phyloP scores from a whole-genome alignment of 2,113 vertebrate genomes.

The Panthera leo region DNA sequence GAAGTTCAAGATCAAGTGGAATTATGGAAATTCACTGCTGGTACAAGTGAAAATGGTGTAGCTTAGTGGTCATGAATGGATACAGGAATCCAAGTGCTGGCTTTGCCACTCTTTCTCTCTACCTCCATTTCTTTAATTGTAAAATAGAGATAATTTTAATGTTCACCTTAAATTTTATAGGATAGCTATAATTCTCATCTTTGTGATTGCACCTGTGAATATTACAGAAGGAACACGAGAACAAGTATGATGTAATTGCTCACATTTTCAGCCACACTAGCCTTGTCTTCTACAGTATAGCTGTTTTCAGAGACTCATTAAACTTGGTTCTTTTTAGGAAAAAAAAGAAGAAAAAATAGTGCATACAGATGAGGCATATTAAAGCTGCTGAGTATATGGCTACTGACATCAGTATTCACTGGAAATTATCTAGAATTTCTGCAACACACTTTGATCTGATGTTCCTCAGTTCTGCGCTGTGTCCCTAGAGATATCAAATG shows the following conservation, averaged over 20 bases:
- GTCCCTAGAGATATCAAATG: not conserved
- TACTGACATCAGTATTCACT: not conserved
- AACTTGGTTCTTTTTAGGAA: not conserved
- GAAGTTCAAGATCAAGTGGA: not conserved
- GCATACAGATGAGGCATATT: not conserved
- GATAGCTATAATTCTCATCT: not conserved
- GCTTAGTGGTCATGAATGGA: not conserved
- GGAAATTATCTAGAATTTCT: not conserved
- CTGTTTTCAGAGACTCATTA: not conserved
- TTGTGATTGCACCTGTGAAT: not conserved
- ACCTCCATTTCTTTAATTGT: not conserved
- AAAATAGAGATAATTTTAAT: not conserved
- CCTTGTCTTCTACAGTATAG: not conserved
- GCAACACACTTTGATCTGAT: not conserved
- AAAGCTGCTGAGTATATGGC: not conserved
- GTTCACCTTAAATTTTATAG: not conserved
- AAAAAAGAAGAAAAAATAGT: not conserved
- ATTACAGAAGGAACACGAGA: not conserved
- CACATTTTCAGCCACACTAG: not conserved
- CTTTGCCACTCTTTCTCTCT: not conserved
- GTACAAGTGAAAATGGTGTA: not conserved
- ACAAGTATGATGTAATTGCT: not conserved
- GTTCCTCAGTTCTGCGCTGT: not conserved
- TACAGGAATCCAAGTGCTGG: not conserved
- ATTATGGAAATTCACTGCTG: not conserved